Evolutionary conservation across 2,113 vertebrate species (phyloP), one percentile per base, ranked within the genome.

Genomic region (Trogon melanurus): DNA sequence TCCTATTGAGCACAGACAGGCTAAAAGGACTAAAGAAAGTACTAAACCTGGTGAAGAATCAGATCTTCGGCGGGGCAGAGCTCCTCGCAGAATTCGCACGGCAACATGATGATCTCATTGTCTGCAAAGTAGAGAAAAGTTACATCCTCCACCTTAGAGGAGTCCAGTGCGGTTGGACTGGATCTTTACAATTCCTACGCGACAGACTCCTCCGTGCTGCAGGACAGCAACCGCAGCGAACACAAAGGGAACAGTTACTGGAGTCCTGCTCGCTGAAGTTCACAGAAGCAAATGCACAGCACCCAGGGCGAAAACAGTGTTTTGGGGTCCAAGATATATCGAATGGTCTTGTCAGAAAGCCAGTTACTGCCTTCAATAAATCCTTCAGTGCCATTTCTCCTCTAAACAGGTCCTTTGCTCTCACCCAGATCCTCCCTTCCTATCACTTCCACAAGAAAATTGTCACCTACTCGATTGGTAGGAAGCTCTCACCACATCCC

Each of bases 31-130:
- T 41, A 41, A 41, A 41, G 56, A 29, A 60, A 25, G 11, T 64
- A 60, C 86, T 97, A 92, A 80, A 99, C 99, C 99, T 99, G 99
- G 94, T 99, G 99, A 93, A 99, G 98, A 96, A 99, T 99, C 23
- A 99, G 98, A 81, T 99, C 98, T 30, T 99, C 98, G 53, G 98
- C 99, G 44, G 99, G 99, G 97, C 98, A 99, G 64, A 99, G 98
- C 96, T 99, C 98, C 95, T 99, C 99, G 75, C 99, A 99, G 78
- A 99, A 99, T 93, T 99, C 99, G 88, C 99, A 99, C 4, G 99
- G 99, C 95, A 99, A 83, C 98, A 99, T 98, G 90, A 98, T 98
- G 86, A 53, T 5, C 69, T 98, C 98, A 21, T 93, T 88, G 5
- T 38, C 98, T 96, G 96, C 87, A 97, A 67, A 91, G 81, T 6